Percentiles rank a stretch among this genome's conserved stretches.
phyloP scores from a whole-genome alignment of 1,140 invertebrate species.

The Pentalonia nigronervosa region DNA sequence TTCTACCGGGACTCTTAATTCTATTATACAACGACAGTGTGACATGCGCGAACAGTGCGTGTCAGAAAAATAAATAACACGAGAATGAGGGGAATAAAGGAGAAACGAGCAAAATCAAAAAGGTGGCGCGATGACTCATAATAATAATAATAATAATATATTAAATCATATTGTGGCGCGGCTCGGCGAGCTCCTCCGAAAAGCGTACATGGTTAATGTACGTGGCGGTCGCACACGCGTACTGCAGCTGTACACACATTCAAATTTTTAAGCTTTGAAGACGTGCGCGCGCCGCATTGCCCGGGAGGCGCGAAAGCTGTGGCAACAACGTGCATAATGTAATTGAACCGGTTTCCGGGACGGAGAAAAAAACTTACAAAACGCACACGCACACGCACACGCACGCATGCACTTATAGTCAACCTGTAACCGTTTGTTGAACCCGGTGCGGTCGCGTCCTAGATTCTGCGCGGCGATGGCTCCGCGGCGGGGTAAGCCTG shows the following conservation, averaged over 20 bases:
- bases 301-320: conserved; percentile 51
- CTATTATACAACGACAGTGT: not conserved
- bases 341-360: conserved; percentile 44
- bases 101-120: not conserved
- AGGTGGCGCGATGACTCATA: not conserved
- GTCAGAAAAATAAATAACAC: not conserved
- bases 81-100: not conserved
- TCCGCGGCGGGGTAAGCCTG: not conserved
- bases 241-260: conserved; percentile 23
- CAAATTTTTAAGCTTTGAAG: not conserved
- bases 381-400: not conserved
- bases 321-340: conserved; percentile 22
- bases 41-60: not conserved
- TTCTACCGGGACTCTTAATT: too few species aligned
- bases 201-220: not conserved
- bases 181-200: not conserved
- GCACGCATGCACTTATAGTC: not conserved
- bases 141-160: not conserved
- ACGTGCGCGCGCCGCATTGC: not conserved
- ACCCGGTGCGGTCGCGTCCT: conserved; percentile 26
- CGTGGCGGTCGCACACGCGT: not conserved
- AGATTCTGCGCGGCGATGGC: not conserved
- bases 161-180: not conserved
- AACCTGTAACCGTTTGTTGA: conserved; percentile 53
- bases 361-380: conserved; percentile 7